Conservation (phyloP, 1,140 invertebrate genomes). For the Aporrectodea caliginosa region DNA sequence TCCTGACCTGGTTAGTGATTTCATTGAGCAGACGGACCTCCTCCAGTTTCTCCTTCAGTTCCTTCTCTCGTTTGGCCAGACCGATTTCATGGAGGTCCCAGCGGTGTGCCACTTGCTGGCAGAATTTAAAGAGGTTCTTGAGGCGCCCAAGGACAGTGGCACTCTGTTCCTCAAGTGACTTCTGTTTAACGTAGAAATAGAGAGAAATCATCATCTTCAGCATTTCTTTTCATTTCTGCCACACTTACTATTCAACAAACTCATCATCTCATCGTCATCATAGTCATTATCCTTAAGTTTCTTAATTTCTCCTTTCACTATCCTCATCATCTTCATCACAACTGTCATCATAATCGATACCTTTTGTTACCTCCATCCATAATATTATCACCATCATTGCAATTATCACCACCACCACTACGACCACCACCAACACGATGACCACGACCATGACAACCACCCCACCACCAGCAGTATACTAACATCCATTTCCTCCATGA, state of each 20-base stretch:
- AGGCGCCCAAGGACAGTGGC: constrained; percentile 41
- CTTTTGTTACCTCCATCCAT: too few species aligned
- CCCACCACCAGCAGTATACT: constrained; percentile 13
- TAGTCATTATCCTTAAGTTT: too few species aligned
- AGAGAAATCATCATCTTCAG: too few species aligned
- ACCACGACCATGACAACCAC: constrained; percentile 19
- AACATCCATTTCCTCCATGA: constrained; percentile 52
- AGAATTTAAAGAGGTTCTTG: constrained; percentile 50
- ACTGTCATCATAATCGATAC: too few species aligned
- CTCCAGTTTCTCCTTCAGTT: constrained; percentile 53
- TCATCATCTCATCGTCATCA: too few species aligned
- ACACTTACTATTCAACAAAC: too few species aligned
- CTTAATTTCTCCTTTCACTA: too few species aligned
- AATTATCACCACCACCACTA: too few species aligned
- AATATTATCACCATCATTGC: too few species aligned
- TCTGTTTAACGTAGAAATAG: too few species aligned
- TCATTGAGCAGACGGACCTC: constrained; percentile 49
- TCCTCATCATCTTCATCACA: too few species aligned
- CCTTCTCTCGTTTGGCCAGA: constrained; percentile 49
- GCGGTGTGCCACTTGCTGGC: constrained; percentile 51
- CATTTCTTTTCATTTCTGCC: too few species aligned
- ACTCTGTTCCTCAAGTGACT: constrained; percentile 45
- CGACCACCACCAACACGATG: constrained; percentile 12
- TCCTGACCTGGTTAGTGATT: constrained; percentile 48
- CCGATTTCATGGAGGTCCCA: constrained; percentile 56